Base-by-base conservation (phyloP, 53 echinoderm and acorn worm genomes). In the Patiria pectinifera region DNA sequence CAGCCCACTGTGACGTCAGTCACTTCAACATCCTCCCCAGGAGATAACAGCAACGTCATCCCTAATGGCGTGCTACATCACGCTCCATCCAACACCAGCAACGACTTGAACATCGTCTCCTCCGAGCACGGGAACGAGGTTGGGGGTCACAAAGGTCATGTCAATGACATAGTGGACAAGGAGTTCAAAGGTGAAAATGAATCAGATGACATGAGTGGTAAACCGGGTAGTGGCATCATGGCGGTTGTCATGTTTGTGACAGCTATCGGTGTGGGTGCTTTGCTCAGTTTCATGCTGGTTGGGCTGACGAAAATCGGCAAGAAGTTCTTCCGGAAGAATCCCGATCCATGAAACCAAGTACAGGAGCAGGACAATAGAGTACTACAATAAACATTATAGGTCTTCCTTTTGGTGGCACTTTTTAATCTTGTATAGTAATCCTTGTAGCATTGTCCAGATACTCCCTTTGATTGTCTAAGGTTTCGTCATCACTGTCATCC, bases 191-290 rank as follows among this genome's bases (percentile, higher is more conserved):
- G 18, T 10, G 21, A 35, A 18, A 43, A 35, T 61, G 78, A 7
- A 10, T 53, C 62, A 15, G 77, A 45, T 5, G 61, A 24, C 60
- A 13, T 6, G 45, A 59, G 66, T 75, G 77, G 91, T 11, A 25
- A 4, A 19, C 91, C 91, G 18, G 91, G 83, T 15, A 59, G 59
- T 0, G 91, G 71, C 18, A 24, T 84, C 69, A 84, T 84, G 62
- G 91, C 84, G 24, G 72, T 83, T 4, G 75, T 84, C 7, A 83
- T 91, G 83, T 83, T 91, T 76, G 91, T 63, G 6, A 72, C 49
- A 15, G 84, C 91, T 4, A 19, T 91, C n/a, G 83, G 74, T 14
- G 62, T 84, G 5, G 84, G 83, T 1, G 83, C 84, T 18, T 47
- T 83, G 60, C 47, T 91, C 21, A 83, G 91, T 23, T 83, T 91